Conservation (phyloP, 1,140 invertebrate species). For the Armadillidium nasatum region DNA sequence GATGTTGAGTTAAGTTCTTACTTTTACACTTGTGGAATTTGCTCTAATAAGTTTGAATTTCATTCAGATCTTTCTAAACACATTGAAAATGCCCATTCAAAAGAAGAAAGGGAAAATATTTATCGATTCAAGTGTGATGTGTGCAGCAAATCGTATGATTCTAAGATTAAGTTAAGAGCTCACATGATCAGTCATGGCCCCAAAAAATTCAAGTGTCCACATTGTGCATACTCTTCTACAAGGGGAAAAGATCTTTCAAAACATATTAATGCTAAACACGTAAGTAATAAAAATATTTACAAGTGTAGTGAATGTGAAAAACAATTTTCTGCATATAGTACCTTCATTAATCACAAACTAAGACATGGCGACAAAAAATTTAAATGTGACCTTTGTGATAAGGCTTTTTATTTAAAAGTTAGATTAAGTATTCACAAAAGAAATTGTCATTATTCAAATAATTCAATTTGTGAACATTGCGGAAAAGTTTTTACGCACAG, state of each 20-base stretch:
- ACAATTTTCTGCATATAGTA: neutral
- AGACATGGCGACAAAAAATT: neutral
- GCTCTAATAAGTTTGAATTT: neutral
- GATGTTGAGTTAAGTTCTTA: neutral
- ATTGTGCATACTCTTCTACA: neutral
- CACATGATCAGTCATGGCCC: neutral
- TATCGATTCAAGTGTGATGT: neutral
- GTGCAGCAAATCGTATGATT: neutral
- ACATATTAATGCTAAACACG: neutral
- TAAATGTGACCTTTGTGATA: neutral
- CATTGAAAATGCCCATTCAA: neutral
- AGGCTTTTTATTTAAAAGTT: neutral
- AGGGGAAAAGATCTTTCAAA: neutral
- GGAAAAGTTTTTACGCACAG: neutral
- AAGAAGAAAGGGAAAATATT: neutral
- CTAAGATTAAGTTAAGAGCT: neutral
- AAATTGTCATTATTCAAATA: neutral
- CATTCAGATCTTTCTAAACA: neutral
- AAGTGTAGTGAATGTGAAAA: neutral
- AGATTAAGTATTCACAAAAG: neutral
- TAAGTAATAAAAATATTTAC: neutral
- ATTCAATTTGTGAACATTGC: neutral
- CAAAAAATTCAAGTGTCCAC: neutral
- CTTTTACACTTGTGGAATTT: constrained; percentile 1
- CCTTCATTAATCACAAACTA: neutral